These are phyloP conservation scores for Danio jaintianensis DNA, from an alignment of 2,797 vertebrate species.

Conservation along the genomic window DNA sequence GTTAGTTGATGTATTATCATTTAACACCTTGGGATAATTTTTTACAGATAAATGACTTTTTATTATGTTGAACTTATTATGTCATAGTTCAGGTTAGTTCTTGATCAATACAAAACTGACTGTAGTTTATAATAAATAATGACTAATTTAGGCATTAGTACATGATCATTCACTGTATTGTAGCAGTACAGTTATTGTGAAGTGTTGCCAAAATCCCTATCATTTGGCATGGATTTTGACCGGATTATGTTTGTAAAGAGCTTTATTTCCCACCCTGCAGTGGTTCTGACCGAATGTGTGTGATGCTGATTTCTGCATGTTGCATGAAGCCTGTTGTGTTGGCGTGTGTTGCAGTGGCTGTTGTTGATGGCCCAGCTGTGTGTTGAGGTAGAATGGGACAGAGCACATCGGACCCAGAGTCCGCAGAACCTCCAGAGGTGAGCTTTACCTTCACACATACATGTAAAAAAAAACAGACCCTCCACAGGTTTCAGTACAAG, in stretches of 20 bases:
- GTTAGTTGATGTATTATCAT: too few relatives aligned
- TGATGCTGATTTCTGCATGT: conserved; percentile 34
- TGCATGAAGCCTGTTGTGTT: conserved; percentile 50
- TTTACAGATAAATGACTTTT: too few relatives aligned
- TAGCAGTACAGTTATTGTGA: too few relatives aligned
- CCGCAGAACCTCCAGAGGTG: conserved; percentile 71
- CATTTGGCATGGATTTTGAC: neutral
- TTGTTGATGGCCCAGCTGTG: conserved; percentile 82
- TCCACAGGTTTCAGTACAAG: neutral
- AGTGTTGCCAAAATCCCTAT: neutral
- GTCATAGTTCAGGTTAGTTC: too few relatives aligned
- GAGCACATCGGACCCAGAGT: conserved; percentile 79
- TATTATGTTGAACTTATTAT: too few relatives aligned
- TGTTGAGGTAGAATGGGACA: conserved; percentile 84
- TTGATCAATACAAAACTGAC: too few relatives aligned
- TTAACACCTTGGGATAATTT: too few relatives aligned
- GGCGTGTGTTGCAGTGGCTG: conserved; percentile 67
- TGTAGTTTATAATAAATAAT: too few relatives aligned
- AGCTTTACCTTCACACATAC: conserved; percentile 46
- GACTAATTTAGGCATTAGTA: too few relatives aligned
- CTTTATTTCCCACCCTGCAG: neutral
- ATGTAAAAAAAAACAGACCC: neutral
- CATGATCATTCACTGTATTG: too few relatives aligned
- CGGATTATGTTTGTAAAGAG: neutral
- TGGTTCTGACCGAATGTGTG: neutral